These are phyloP conservation scores for Apistogramma diplotaenia DNA, from an alignment of 2,113 vertebrate genomes.

Conservation along the genomic window DNA sequence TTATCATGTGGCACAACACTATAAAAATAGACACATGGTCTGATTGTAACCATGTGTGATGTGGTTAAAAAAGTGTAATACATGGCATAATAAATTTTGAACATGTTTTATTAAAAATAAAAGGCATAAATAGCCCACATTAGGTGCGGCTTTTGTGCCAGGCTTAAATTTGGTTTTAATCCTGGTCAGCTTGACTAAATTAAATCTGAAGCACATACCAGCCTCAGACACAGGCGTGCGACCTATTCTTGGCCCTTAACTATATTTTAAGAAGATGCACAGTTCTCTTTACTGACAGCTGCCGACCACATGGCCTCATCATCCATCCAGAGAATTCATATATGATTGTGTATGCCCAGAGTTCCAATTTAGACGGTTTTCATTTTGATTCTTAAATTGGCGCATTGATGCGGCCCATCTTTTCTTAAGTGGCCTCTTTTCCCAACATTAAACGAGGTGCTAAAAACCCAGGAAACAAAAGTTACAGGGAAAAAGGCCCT, in stretches of 20 bases:
- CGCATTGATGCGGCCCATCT: background rate
- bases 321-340: background rate
- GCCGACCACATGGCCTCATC: constrained; percentile 13
- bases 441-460: background rate
- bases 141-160: background rate
- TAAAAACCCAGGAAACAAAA: constrained; percentile 21
- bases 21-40: background rate
- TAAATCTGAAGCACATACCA: background rate
- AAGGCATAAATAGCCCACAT: background rate
- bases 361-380: background rate
- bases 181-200: background rate
- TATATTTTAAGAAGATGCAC: constrained; percentile 38
- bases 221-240: background rate
- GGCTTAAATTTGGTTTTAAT: constrained; percentile 1
- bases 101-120: background rate
- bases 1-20: background rate
- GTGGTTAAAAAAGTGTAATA: background rate
- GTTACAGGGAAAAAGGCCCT: background rate
- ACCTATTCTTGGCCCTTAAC: constrained; percentile 1
- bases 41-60: background rate
- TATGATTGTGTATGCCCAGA: background rate
- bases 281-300: constrained; percentile 32
- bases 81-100: background rate
- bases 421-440: background rate
- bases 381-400: background rate